Base-by-base conservation (phyloP, 2,888 invertebrate species). In the Smittia aterrima region DNA sequence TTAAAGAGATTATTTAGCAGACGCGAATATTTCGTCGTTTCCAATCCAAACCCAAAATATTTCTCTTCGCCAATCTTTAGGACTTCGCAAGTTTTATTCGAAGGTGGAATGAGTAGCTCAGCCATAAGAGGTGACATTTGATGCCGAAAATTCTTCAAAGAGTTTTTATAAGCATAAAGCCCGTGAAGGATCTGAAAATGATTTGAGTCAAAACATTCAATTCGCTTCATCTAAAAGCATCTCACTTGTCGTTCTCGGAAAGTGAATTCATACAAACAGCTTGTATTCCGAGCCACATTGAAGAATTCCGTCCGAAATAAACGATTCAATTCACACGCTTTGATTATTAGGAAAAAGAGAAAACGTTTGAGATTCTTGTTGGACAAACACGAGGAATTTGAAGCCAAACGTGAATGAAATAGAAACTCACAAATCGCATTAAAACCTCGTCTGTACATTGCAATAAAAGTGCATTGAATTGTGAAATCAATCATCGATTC, bases 291-390 rank as follows among this genome's bases (percentile, higher is more conserved):
- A 1, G 75, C 76, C 66, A 79, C 74, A 58, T 79, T 78, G 75
- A 82, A 82, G 75, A 83, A 82, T 20, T 81, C 79, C 1, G 82
- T 81, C 1, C 83, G 79, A 76, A 82, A 82, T 1, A 82, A 77
- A 3, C 82, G 79, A 77, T 80, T 79, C 75, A 82, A 80, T 77
- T 83, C 82, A 77, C 77, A 75, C 54, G 81, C 80, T 75, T 47
- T n/a, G 38, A 4, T 7, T 7, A 7, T 38, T 4, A 38, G 9
- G 38, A 38, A 7, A 38, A 4, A 38, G 9, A 66, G 16, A 74
- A 75, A 24, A 70, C 16, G 22, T 3, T 53, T n/a, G n/a, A n/a
- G n/a, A n/a, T n/a, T n/a, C n/a, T n/a, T n/a, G n/a, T n/a, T 9
- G 9, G 32, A 9, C 32, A 32, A 32, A 32, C 9, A 3, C 32